Conservation (phyloP, 2,888 invertebrate species). For the Dugesia japonica region DNA sequence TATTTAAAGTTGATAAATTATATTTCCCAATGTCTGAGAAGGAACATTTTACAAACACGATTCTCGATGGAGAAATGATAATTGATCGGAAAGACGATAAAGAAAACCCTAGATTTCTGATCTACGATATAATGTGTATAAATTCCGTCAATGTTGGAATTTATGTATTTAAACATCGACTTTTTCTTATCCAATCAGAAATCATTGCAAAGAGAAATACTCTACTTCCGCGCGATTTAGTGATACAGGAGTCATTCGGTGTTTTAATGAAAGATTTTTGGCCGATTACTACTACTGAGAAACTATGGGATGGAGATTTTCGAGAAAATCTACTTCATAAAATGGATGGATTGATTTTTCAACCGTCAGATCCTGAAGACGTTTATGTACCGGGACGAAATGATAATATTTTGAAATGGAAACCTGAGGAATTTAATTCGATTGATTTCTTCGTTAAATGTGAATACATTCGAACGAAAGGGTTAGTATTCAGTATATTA, state of each 20-base stretch:
- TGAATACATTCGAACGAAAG: too few species aligned
- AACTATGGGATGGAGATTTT: slow-evolving; percentile 60
- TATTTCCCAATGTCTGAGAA: background rate
- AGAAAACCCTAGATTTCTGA: slow-evolving; percentile 67
- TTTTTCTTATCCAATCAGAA: slow-evolving; percentile 56
- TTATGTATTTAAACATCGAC: background rate
- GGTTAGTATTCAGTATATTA: too few species aligned
- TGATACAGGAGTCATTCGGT: slow-evolving; percentile 69
- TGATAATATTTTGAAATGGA: slow-evolving; percentile 81
- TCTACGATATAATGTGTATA: slow-evolving; percentile 69
- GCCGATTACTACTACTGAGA: slow-evolving; percentile 39
- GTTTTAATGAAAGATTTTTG: slow-evolving; percentile 77
- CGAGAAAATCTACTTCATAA: slow-evolving; percentile 70
- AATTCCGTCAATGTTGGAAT: slow-evolving; percentile 50
- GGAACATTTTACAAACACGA: background rate
- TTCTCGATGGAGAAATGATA: slow-evolving; percentile 59
- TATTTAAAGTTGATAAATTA: slow-evolving; percentile 60
- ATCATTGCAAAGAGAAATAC: slow-evolving; percentile 54
- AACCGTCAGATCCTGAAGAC: slow-evolving; percentile 60
- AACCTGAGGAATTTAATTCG: slow-evolving; percentile 77
- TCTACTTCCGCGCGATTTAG: slow-evolving; percentile 56
- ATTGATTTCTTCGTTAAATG: slow-evolving; percentile 68
- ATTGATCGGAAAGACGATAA: slow-evolving; percentile 63
- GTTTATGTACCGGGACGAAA: slow-evolving; percentile 71
- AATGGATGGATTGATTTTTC: slow-evolving; percentile 92